Evolutionary conservation across 2,113 vertebrate genomes (phyloP), one percentile per base, ranked within the genome.

Genomic region (Oreochromis niloticus): DNA sequence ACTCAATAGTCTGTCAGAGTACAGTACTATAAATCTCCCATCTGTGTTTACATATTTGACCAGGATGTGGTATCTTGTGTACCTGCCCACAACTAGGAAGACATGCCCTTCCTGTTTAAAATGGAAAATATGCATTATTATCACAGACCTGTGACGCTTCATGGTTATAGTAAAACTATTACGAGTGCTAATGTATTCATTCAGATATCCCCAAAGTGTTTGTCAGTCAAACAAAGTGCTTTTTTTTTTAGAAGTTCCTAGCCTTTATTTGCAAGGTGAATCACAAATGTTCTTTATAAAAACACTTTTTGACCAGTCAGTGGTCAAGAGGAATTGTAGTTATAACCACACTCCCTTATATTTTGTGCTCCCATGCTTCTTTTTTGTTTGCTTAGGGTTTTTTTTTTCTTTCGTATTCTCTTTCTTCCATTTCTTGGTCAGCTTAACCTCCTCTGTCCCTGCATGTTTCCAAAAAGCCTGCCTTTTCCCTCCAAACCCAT

Each of bases 401-500:
- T 56, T 78, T 56, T 82, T 57, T 75, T 5, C 24, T 81, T 4
- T 6, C n/a, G 32, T 24, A 7, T 6, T 46, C 39, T 22, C 27
- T 24, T n/a, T 7, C 39, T 24, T 22, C 11, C 9, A 5, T 22
- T 41, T 55, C 16, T 48, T 55, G 39, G 41, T 57, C 41, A 6
- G 43, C 11, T 4, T 16, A n/a, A 79, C 24, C 54, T 73, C 17
- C 80, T 68, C 27, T 52, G 22, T 55, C 39, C 30, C 5, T 63
- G 39, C 78, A 30, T 80, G 52, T 85, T 91, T 80, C 81, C 19
- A 16, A 41, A 80, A 16, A 34, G 55, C 52, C 50, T n/a, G n/a
- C 43, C 59, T 34, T 39, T 89, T 89, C 87, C 91, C 55, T 39
- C 81, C 82, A 86, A 91, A 87, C 85, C 43, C 6, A 2, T 94